phyloP scores from a whole-genome alignment of 2,797 vertebrate genomes.

The Orientallactaga sibirica region DNA sequence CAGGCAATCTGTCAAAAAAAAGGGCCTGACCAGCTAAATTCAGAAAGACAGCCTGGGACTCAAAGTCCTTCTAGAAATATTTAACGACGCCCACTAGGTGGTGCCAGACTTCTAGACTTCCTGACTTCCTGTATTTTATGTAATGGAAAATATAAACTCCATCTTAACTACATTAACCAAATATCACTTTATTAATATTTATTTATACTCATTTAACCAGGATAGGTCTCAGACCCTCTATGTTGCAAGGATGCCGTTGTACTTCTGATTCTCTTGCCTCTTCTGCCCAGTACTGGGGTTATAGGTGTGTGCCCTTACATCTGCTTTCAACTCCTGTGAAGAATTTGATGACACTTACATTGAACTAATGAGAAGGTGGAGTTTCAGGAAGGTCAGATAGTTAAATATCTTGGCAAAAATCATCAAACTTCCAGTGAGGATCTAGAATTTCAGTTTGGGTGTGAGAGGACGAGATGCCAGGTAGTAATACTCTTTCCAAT shows the following conservation, averaged over 20 bases:
- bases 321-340: neutral
- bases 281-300: no score
- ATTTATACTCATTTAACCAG: no score
- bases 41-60: neutral
- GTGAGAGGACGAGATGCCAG: neutral
- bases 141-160: neutral
- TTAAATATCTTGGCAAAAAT: neutral
- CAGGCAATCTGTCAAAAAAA: neutral
- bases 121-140: neutral
- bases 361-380: neutral
- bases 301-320: no score
- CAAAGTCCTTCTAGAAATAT: neutral
- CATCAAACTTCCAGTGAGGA: neutral
- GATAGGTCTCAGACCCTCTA: no score
- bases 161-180: neutral
- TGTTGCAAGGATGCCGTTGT: no score
- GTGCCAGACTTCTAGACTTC: neutral
- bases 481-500: neutral
- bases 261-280: no score
- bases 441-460: neutral
- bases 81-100: constrained; percentile 8
- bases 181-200: no score
- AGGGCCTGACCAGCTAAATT: no score
- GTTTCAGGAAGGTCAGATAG: neutral
- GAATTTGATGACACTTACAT: neutral